phyloP scores from a whole-genome alignment of 2,888 invertebrate genomes.

The Saturnia pavonia region DNA sequence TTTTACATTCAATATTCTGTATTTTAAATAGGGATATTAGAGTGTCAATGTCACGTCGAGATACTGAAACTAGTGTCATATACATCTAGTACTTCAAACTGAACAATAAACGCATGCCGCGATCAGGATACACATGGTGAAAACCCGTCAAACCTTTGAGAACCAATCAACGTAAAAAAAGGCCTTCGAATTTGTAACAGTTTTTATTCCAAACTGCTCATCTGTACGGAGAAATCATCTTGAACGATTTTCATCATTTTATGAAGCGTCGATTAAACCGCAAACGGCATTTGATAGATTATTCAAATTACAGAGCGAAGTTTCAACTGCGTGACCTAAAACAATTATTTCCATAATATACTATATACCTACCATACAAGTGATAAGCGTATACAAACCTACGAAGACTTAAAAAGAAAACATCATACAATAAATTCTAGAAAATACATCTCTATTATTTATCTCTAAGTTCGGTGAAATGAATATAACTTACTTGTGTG shows the following conservation, averaged over 20 bases:
- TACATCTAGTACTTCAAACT: too few species aligned
- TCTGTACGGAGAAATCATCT: neutral
- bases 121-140: too few species aligned
- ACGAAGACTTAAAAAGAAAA: neutral
- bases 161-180: too few species aligned
- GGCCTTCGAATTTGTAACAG: neutral
- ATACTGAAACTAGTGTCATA: too few species aligned
- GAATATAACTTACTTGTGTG: too few species aligned
- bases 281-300: constrained; percentile 46
- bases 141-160: too few species aligned
- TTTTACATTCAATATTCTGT: too few species aligned
- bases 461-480: too few species aligned
- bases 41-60: too few species aligned
- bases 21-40: too few species aligned
- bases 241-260: constrained; percentile 30
- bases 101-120: too few species aligned
- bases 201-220: neutral
- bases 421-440: neutral
- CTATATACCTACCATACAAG: neutral
- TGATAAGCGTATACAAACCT: neutral
- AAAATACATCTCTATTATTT: too few species aligned
- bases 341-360: constrained; percentile 12
- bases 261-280: constrained; percentile 32
- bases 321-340: constrained; percentile 34
- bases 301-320: constrained; percentile 42